A percentile compares a stretch with the other conserved stretches of the same genome.
Conservation (phyloP, 2,888 invertebrate species). For the Scaeva pyrastri region DNA sequence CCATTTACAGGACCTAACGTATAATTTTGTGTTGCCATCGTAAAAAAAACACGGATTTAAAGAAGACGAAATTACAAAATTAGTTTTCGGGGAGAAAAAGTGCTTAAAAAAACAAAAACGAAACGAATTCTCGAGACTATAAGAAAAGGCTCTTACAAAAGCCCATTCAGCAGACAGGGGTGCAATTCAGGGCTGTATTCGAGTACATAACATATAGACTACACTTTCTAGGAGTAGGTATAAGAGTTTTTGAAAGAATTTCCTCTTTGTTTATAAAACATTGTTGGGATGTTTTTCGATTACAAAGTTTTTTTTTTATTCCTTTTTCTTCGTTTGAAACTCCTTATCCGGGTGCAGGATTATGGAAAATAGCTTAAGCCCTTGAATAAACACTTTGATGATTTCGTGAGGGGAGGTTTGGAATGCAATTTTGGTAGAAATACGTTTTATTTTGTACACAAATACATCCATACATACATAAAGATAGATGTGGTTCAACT, state of each 20-base stretch:
- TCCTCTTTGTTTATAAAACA: constrained; percentile 52
- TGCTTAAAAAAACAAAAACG: background rate
- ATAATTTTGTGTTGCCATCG: constrained; percentile 14
- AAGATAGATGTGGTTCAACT: constrained; percentile 5
- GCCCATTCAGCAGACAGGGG: constrained; percentile 19
- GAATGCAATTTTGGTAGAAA: constrained; percentile 67
- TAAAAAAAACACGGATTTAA: constrained; percentile 8
- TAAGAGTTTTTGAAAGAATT: constrained; percentile 27
- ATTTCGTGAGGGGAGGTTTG: constrained; percentile 36
- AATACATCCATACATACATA: background rate
- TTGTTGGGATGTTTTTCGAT: constrained; percentile 72
- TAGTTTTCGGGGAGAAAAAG: constrained; percentile 53
- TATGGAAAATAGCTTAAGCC: constrained; percentile 74
- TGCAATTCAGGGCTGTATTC: background rate
- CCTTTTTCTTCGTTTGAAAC: constrained; percentile 20
- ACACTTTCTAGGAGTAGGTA: too few relatives aligned
- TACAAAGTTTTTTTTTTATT: constrained; percentile 56
- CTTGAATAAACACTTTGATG: constrained; percentile 67
- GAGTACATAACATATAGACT: too few relatives aligned
- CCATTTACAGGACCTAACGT: constrained; percentile 26
- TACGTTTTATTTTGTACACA: background rate
- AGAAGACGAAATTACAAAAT: constrained; percentile 62
- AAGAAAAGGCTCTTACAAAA: constrained; percentile 20
- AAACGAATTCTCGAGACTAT: constrained; percentile 45
- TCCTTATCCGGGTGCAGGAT: constrained; percentile 55